Percentiles rank a stretch among this genome's conserved stretches.
Evolutionary conservation across 2,113 vertebrate species (phyloP).

Genomic region (Uria aalge): DNA sequence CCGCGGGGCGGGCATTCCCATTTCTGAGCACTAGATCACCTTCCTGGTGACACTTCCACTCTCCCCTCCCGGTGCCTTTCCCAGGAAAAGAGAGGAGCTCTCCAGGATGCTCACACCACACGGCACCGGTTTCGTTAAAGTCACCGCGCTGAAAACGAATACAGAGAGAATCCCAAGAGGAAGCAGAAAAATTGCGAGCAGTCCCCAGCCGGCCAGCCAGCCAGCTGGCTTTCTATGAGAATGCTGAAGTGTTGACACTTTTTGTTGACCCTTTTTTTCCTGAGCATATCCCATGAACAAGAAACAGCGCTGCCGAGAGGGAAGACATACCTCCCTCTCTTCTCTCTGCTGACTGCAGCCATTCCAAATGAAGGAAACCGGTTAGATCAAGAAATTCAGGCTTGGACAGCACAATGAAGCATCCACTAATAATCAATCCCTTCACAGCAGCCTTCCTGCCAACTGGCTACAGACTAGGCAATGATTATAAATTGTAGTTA

Average conservation of each 20-base stretch:
- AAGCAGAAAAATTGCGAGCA: background rate
- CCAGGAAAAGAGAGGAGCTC: background rate
- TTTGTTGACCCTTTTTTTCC: slow-evolving; percentile 1
- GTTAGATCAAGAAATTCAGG: slow-evolving; percentile 48
- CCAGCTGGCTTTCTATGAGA: background rate
- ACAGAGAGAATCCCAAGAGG: background rate
- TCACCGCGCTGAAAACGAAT: background rate
- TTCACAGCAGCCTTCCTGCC: slow-evolving; percentile 34
- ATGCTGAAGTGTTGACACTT: background rate
- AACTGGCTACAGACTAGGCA: slow-evolving; percentile 25
- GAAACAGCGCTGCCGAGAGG: background rate
- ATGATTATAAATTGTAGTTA: slow-evolving; percentile 21
- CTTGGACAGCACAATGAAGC: slow-evolving; percentile 38
- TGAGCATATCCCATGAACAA: background rate
- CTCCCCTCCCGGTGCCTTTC: accelerated
- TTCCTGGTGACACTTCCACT: background rate
- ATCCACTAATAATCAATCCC: slow-evolving; percentile 54
- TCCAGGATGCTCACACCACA: background rate
- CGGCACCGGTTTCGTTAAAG: background rate
- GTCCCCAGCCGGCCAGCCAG: background rate
- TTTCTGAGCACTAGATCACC: background rate
- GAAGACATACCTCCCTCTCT: background rate
- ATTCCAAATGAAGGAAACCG: slow-evolving; percentile 12
- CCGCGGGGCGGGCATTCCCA: accelerated
- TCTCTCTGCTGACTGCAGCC: slow-evolving; percentile 5